A percentile compares a stretch with the other conserved stretches of the same genome.
These are phyloP conservation scores for Drosophila micromelanica DNA, from an alignment of 1,140 invertebrate genomes.

Conservation along the genomic window DNA sequence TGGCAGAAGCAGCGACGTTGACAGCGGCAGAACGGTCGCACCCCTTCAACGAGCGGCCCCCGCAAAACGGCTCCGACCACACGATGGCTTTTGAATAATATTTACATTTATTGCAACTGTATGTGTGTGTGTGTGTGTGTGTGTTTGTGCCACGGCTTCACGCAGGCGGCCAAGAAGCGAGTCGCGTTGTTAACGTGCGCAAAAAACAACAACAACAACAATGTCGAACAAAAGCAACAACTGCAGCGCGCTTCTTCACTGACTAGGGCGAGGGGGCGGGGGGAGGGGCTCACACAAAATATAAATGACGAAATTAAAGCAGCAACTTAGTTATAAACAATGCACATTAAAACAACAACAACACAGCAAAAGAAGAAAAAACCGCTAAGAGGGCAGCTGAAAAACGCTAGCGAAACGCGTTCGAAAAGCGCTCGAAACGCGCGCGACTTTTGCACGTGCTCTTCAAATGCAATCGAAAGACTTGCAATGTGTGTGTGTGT, in stretches of 20 bases:
- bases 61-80: slow-evolving; percentile 45
- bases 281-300: slow-evolving; percentile 53
- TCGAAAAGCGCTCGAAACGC: no score
- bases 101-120: slow-evolving; percentile 61
- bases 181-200: slow-evolving; percentile 72
- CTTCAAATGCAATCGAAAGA: neutral
- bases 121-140: slow-evolving; percentile 31
- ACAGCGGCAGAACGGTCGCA: slow-evolving; percentile 27
- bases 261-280: no score
- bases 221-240: slow-evolving; percentile 46
- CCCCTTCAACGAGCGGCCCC: slow-evolving; percentile 42
- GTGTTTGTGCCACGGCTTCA: slow-evolving; percentile 38
- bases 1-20: slow-evolving; percentile 1
- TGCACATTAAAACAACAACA: slow-evolving; percentile 63
- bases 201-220: no score
- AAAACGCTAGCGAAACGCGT: slow-evolving; percentile 25
- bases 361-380: slow-evolving; percentile 1
- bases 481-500: neutral
- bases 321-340: slow-evolving; percentile 61
- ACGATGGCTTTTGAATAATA: slow-evolving; percentile 74
- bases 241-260: no score
- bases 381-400: neutral
- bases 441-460: slow-evolving; percentile 23
- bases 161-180: slow-evolving; percentile 58
- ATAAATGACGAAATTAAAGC: slow-evolving; percentile 74